Conservation (phyloP, 2,797 vertebrate species). For the Leptoclinus maculatus region DNA sequence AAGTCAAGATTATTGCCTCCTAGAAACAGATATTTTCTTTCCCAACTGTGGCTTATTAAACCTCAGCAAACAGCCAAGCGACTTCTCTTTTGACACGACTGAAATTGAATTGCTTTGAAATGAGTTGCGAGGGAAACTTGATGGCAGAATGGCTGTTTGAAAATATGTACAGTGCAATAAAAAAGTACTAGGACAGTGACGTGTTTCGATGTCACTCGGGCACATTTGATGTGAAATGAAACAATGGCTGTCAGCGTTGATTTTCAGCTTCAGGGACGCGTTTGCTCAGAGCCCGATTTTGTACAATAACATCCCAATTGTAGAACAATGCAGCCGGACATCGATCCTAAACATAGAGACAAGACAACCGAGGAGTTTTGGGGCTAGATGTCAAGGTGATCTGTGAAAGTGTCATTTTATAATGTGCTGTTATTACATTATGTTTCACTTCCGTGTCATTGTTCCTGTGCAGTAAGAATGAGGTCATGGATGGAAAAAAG, state of each 20-base stretch:
- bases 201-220: constrained; percentile 25
- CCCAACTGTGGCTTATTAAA: constrained; percentile 7
- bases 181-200: constrained; percentile 5
- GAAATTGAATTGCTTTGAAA: constrained; percentile 41
- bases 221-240: constrained; percentile 40
- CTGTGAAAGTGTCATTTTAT: background rate
- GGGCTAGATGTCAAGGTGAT: background rate
- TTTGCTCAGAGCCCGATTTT: background rate
- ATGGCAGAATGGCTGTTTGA: constrained; percentile 16
- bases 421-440: background rate
- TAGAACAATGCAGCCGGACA: constrained; percentile 6
- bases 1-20: constrained; percentile 32
- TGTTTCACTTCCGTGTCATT: background rate
- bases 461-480: background rate
- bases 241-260: constrained; percentile 27
- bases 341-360: constrained; percentile 21
- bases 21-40: constrained; percentile 13
- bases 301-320: background rate
- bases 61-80: constrained; percentile 16
- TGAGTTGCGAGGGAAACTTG: constrained; percentile 17
- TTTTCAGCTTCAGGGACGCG: background rate
- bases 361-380: background rate
- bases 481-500: background rate
- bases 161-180: constrained; percentile 9
- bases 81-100: constrained; percentile 11